These are phyloP conservation scores for Drosophila neutralis DNA, from an alignment of 2,888 invertebrate genomes.

Conservation along the genomic window DNA sequence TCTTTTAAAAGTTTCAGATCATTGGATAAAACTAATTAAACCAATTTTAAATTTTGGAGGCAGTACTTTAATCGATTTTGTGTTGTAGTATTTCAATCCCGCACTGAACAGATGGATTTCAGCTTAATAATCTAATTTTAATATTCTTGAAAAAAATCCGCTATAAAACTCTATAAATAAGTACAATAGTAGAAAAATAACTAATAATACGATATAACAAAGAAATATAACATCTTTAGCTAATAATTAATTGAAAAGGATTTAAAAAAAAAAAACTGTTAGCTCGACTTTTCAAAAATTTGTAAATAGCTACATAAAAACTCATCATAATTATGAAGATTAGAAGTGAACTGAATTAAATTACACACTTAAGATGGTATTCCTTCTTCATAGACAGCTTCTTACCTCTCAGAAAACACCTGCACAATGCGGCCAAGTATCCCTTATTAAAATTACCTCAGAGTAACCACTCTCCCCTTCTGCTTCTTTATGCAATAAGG, in stretches of 20 bases:
- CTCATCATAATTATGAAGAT: constrained; percentile 1
- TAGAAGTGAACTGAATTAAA: constrained; percentile 18
- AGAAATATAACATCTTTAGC: not conserved
- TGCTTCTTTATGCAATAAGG: constrained; percentile 30
- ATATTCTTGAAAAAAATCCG: not conserved
- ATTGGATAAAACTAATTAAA: not conserved
- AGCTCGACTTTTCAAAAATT: not conserved
- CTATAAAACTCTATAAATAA: not conserved
- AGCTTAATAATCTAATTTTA: not conserved
- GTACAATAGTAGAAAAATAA: not conserved
- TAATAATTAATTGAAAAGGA: not conserved
- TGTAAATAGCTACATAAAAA: not conserved
- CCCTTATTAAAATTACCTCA: not conserved
- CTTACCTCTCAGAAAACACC: constrained; percentile 8
- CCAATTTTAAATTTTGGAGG: not conserved
- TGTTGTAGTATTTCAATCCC: not conserved
- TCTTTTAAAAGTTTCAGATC: not conserved
- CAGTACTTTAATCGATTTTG: not conserved
- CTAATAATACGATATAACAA: not conserved
- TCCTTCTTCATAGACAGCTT: not conserved
- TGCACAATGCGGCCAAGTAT: constrained; percentile 14
- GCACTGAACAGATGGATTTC: not conserved
- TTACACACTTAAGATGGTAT: constrained; percentile 1
- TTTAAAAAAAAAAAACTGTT: not conserved
- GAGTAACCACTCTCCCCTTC: not conserved